phyloP scores from a whole-genome alignment of 2,113 vertebrate genomes.

The Alligator sinensis region DNA sequence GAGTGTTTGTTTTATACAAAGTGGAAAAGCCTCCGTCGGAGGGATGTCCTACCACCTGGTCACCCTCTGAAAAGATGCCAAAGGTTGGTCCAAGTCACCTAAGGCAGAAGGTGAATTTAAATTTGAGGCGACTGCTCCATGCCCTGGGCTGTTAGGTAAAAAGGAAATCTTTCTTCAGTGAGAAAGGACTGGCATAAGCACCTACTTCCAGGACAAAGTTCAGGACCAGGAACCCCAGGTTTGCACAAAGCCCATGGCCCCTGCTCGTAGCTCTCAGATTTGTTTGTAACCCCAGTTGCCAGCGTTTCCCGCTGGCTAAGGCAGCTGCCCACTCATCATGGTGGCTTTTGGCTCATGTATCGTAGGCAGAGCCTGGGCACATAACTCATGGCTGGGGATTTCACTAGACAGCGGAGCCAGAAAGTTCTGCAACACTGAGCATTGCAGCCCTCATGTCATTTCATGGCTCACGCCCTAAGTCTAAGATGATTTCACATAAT shows the following conservation, averaged over 20 bases:
- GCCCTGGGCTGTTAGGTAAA: not conserved
- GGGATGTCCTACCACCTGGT: slow-evolving; percentile 21
- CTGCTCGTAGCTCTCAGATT: not conserved
- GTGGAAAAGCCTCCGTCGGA: slow-evolving; percentile 33
- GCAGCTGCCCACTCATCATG: fast-evolving
- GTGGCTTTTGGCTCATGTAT: fast-evolving
- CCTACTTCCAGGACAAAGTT: not conserved
- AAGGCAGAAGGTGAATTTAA: not conserved
- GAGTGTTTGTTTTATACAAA: slow-evolving; percentile 67
- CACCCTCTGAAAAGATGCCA: not conserved
- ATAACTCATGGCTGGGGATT: not conserved
- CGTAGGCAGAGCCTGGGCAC: not conserved
- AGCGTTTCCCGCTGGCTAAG: not conserved
- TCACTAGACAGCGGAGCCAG: not conserved
- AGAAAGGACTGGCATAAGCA: not conserved
- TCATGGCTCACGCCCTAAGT: not conserved
- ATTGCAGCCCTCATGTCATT: no score
- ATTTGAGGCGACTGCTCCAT: not conserved
- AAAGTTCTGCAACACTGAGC: not conserved
- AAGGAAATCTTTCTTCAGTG: not conserved
- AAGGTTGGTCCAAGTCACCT: slow-evolving; percentile 17
- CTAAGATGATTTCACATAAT: not conserved
- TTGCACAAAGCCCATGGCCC: not conserved
- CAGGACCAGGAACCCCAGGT: fast-evolving
- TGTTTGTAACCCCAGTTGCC: no score